These are phyloP conservation scores for Flabesymbios commensalis DNA, from an alignment of 2,888 invertebrate species.

Conservation along the genomic window DNA sequence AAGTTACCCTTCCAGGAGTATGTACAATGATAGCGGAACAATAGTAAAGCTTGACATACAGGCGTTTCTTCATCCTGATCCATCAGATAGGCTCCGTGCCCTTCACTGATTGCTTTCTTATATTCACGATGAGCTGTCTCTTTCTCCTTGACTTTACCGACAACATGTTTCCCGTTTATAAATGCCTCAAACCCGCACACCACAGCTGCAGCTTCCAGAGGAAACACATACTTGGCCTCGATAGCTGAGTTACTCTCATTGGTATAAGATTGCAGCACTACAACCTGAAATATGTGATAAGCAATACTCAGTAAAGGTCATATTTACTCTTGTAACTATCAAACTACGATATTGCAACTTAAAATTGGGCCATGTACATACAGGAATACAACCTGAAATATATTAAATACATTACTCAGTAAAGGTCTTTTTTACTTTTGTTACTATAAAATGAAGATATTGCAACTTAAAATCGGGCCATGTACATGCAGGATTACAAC, in stretches of 20 bases:
- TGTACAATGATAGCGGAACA: no score
- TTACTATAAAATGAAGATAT: no score
- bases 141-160: conserved; percentile 61
- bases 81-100: conserved; percentile 63
- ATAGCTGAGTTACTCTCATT: conserved; percentile 46
- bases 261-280: conserved; percentile 55
- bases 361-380: not conserved
- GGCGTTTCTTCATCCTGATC: conserved; percentile 61
- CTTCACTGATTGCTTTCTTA: conserved; percentile 58
- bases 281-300: conserved; percentile 54
- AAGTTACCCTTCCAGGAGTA: no score
- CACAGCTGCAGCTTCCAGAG: conserved; percentile 60
- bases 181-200: conserved; percentile 63
- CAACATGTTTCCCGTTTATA: conserved; percentile 61
- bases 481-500: no score
- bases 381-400: no score
- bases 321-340: no score
- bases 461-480: no score
- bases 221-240: conserved; percentile 62
- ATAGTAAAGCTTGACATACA: no score
- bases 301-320: no score
- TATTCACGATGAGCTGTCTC: conserved; percentile 59
- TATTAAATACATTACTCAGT: no score
- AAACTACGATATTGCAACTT: no score
- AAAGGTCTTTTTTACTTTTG: no score